phyloP scores from a whole-genome alignment of 1,140 invertebrate genomes.

The Protaetia brevitarsis region DNA sequence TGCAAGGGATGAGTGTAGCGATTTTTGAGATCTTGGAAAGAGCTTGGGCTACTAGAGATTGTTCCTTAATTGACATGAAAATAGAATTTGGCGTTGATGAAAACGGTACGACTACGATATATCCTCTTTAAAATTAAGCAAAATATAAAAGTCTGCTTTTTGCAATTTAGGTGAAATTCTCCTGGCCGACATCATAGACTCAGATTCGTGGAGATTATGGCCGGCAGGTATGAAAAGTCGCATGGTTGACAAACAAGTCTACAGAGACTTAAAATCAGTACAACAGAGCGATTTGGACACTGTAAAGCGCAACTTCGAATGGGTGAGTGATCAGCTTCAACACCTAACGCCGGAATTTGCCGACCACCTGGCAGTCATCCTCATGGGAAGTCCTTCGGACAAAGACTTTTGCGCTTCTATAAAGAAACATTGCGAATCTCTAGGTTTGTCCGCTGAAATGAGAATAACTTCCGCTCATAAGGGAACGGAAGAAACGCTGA shows the following conservation, averaged over 20 bases:
- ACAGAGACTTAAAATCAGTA: slow-evolving; percentile 84
- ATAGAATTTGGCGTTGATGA: slow-evolving; percentile 90
- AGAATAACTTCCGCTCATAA: slow-evolving; percentile 93
- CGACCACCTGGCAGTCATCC: slow-evolving; percentile 72
- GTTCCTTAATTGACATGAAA: slow-evolving; percentile 97
- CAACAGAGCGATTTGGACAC: slow-evolving; percentile 80
- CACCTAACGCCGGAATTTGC: slow-evolving; percentile 58
- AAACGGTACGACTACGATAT: slow-evolving; percentile 53
- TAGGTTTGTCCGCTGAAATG: slow-evolving; percentile 74
- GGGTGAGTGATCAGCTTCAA: slow-evolving; percentile 84
- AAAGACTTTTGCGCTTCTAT: slow-evolving; percentile 81
- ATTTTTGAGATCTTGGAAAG: slow-evolving; percentile 95
- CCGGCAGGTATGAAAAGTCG: slow-evolving; percentile 91
- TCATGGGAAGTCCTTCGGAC: slow-evolving; percentile 94
- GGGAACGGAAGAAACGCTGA: slow-evolving; percentile 80
- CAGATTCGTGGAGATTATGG: slow-evolving; percentile 97
- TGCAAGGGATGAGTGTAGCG: slow-evolving; percentile 74
- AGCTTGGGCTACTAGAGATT: slow-evolving; percentile 85
- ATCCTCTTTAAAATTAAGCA: not conserved
- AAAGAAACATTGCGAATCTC: slow-evolving; percentile 60
- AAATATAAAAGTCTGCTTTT: not conserved
- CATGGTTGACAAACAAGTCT: slow-evolving; percentile 99
- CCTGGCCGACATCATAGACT: slow-evolving; percentile 95
- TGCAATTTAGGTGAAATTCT: slow-evolving; percentile 73
- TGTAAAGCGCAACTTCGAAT: slow-evolving; percentile 92